Base-by-base conservation (phyloP, 2,797 vertebrate species). In the Sebastes baramenuke region DNA sequence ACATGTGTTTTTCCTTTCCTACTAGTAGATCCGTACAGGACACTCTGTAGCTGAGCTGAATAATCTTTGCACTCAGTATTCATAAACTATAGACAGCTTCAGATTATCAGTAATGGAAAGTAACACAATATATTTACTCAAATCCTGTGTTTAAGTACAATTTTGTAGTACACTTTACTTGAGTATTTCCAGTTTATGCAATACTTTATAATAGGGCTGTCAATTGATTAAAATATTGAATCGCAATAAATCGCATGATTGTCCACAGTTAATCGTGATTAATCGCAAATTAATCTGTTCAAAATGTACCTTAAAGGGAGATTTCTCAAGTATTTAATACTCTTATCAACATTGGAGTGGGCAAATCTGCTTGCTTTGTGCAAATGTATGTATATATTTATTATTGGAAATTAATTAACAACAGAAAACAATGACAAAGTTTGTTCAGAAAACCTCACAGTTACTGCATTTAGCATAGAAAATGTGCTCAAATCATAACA, bases 351-450 rank as follows among this genome's bases (percentile, higher is more conserved):
- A 38, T 38, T 0, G 13, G 0, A 38, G 36, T 38, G 2, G 36
- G 36, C 5, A 38, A 38, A 38, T 38, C 1, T 38, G 36, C 13
- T 38, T 38, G 36, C 36, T 38, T 38, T 14, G 5, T 38, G 36
- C 36, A 38, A 38, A 38, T 1, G 12, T 38, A 38, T 38, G 36
- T 38, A 38, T 38, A 38, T 38, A 38, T 13, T 38, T 38, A 0
- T 38, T 13, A 38, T 38, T 38, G 36, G 36, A 38, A 38, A 38
- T 38, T 1, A 38, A 38, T 38, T 38, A 38, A 38, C 36, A 13
- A 38, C 36, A 38, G 0, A 38, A 38, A 38, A 38, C 36, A 38
- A 38, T 38, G 36, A 38, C 36, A 38, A 13, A 0, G 0, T 38
- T 38, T 38, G 36, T 38, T 0, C 36, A 38, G 12, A 38, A 38